Evolutionary conservation across 1,140 invertebrate species (phyloP), one percentile per base, ranked within the genome.

Genomic region (Hylaeus anthracinus): DNA sequence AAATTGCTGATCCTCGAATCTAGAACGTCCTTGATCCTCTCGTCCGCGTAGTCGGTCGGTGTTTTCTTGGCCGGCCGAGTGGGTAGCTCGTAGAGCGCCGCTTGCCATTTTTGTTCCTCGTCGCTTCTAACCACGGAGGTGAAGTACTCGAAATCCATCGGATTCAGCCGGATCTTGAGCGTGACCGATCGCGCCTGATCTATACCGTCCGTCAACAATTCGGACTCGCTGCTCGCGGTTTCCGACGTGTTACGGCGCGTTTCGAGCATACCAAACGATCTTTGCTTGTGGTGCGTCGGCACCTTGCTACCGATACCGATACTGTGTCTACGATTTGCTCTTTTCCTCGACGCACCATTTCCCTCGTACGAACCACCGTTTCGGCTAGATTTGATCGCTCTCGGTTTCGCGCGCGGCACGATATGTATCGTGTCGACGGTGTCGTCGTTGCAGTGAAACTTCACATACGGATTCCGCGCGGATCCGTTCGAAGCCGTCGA

Each of bases 81-180:
- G 10, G 79, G 70, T 3, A 82, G 3, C n/a, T 91, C 85, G 37
- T 90, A 87, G 0, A 90, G 61, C 5, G 79, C 82, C 3, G 80
- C 64, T 9, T 90, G 87, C 81, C 87, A 90, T 63, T 91, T 89
- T 60, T 83, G 75, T 15, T 96, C 95, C 79, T 94, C 94, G 51
- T 95, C 94, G 76, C 95, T 95, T 1, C 94, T 89, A 0, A 95
- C 88, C 0, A 95, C 92, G 0, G 94, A 94, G 43, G 95, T 94
- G 86, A 96, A 96, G 82, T 96, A 96, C 64, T 95, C 94, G 85
- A 96, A 96, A 81, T 95, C 95, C 92, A 95, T 95, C n/a, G 94
- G 94, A 65, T 95, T 94, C 2, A 95, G 86, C 45, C 93, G 92
- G 39, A 95, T 94, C 85, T 95, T 95, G 12, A 96, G 90, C 0